A percentile compares a stretch with the other conserved stretches of the same genome.
phyloP scores from a whole-genome alignment of 2,797 vertebrate genomes.

The Tokudaia muenninki region DNA sequence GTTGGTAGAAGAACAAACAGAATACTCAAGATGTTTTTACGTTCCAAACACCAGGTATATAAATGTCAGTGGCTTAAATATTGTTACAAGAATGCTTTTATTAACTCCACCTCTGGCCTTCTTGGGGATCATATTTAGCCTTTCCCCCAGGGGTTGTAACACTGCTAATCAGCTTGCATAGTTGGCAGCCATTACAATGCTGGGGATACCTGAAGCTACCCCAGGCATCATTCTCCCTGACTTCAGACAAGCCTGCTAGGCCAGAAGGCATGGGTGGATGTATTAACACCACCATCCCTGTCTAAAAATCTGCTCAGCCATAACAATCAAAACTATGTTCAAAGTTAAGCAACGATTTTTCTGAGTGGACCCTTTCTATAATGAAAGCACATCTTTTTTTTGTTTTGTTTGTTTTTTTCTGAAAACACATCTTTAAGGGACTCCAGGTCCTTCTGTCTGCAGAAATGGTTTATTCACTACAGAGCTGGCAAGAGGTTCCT shows the following conservation, averaged over 20 bases:
- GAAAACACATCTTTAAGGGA: not conserved
- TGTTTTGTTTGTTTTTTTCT: not conserved
- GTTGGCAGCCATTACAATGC: constrained; percentile 61
- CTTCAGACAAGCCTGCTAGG: not conserved
- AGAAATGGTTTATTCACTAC: not conserved
- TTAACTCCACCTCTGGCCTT: constrained; percentile 69
- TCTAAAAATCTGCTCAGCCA: not conserved
- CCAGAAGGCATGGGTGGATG: not conserved
- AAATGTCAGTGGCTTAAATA: constrained; percentile 75
- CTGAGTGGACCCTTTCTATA: not conserved
- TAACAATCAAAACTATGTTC: not conserved
- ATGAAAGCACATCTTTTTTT: not conserved
- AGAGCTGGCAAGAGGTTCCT: not conserved
- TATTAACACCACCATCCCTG: not conserved
- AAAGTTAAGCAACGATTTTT: constrained; percentile 41
- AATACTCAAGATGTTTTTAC: constrained; percentile 72
- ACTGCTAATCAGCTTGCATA: constrained; percentile 69
- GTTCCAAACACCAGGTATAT: constrained; percentile 67
- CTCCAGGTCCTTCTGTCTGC: not conserved
- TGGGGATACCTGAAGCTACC: constrained; percentile 63
- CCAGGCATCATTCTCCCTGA: constrained; percentile 58
- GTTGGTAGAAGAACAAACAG: constrained; percentile 79
- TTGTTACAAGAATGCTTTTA: constrained; percentile 72
- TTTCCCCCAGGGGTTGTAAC: constrained; percentile 74
- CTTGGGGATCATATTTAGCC: constrained; percentile 66